These are phyloP conservation scores for Lasioglossum zephyrum DNA, from an alignment of 2,888 invertebrate genomes.

Conservation along the genomic window DNA sequence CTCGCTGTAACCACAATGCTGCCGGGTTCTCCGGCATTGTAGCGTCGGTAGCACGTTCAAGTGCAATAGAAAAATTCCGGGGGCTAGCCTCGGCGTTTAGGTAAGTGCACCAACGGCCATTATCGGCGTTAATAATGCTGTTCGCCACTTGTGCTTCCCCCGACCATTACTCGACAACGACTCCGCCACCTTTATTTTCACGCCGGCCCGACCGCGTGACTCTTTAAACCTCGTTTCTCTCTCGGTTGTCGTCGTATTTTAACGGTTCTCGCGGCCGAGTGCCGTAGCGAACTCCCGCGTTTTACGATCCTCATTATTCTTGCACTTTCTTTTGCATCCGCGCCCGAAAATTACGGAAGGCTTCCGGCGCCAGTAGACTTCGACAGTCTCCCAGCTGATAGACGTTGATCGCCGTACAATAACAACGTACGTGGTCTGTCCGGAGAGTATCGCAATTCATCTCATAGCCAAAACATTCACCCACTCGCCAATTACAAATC, in stretches of 20 bases:
- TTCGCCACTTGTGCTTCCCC: constrained; percentile 56
- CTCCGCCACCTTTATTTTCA: constrained; percentile 46
- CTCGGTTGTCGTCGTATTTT: constrained; percentile 38
- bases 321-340: constrained; percentile 17
- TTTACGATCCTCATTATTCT: constrained; percentile 57
- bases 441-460: too few relatives aligned
- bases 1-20: constrained; percentile 39
- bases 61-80: constrained; percentile 51
- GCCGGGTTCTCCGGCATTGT: constrained; percentile 47
- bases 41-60: constrained; percentile 41
- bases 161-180: constrained; percentile 51
- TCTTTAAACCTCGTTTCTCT: constrained; percentile 35
- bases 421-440: not conserved
- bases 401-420: not conserved
- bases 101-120: constrained; percentile 71
- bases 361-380: not conserved
- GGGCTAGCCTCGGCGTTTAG: constrained; percentile 73
- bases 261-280: constrained; percentile 54
- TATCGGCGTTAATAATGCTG: constrained; percentile 75
- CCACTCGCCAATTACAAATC: too few relatives aligned
- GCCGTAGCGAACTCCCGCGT: constrained; percentile 17
- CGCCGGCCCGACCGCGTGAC: constrained; percentile 11
- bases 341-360: not conserved
- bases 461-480: too few relatives aligned
- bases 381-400: not conserved